Base-by-base conservation (phyloP, 92 coral and sea anemone genomes). In the Palythoa grandis region DNA sequence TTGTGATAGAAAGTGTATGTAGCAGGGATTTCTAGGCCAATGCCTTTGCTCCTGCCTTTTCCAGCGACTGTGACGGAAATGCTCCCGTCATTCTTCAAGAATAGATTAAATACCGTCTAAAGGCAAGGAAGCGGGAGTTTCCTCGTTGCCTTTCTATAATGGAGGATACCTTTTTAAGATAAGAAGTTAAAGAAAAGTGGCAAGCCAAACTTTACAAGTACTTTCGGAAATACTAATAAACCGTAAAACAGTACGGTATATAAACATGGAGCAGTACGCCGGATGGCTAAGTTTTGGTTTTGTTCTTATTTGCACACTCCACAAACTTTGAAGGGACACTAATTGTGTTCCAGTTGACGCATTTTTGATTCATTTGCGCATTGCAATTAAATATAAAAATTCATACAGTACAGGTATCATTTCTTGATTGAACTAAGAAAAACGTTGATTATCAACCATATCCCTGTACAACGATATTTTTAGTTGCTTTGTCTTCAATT, bases 151-250 rank as follows among this genome's bases (percentile, higher is more conserved):
- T 65, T 22, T 47, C 40, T 83, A 25, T 11, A 23, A 68, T 69
- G 77, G 77, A 69, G 35, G 35, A 29, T 29, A 29, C 1, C 35
- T 29, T 29, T 29, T 29, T 29, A 29, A 29, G 35, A 29, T 29
- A 29, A 29, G 35, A 29, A 29, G 35, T 29, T 1, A 83, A 84
- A 23, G 87, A 72, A 48, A 52, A 84, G 54, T 47, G 80, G 69
- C 80, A 84, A 72, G 68, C 80, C 78, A 84, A 72, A 70, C 52
- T 83, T 84, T 40, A 84, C 78, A 65, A 83, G 87, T 83, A 83
- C 79, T 83, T 29, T 29, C 35, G 35, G 35, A 29, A 29, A 29
- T 29, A 29, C 35, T 1, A 29, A 29, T 29, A 29, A 68, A 25
- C 47, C 11, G 74, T 20, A 69, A 69, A 38, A 69, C 70, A 29